Evolutionary conservation across 37 sponge, comb jelly and placozoan genomes (phyloP), one percentile per base, ranked within the genome.

Genomic region (Dysidea cf. avara): DNA sequence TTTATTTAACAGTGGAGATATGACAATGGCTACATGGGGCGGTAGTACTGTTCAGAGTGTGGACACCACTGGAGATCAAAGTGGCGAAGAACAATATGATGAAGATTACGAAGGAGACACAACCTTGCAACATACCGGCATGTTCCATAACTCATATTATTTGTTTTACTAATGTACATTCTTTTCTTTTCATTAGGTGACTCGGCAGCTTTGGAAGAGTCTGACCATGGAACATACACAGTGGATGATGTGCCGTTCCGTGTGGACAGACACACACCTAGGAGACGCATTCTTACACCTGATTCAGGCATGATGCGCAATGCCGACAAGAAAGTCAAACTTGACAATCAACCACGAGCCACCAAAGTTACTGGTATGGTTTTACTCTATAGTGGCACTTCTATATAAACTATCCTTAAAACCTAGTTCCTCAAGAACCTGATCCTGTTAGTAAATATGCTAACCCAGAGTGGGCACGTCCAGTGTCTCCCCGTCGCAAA

Each of bases 1-100:
- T n/a, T n/a, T n/a, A n/a, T n/a, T n/a, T n/a, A n/a, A 56, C 37
- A 67, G 64, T 66, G 64, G 66, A 24, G 79, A 78, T 26, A 48
- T 67, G 30, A 84, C 90, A 3, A 73, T 55, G 21, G 90, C 85
- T 50, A 90, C 90, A 0, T 90, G 90, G 90, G 90, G 90, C 22
- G 90, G 85, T 7, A 84, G 85, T 30, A 83, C 84, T 36, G 81
- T 35, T 6, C 72, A 37, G 66, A 75, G 66, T 50, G 71, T 65
- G 16, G 52, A 71, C 52, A 47, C 40, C 32, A 56, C 56, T 0
- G 66, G 76, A 34, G 74, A 59, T 52, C 36, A 64, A 37, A 68
- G 25, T 38, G 46, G 9, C 9, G 46, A 43, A 43, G 46, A 9
- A 43, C 7, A 43, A 43, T 43, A 43, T 9, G 46, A 43, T 43